Evolutionary conservation across 1,140 invertebrate species (phyloP).

Genomic region (Calycopis cecrops): DNA sequence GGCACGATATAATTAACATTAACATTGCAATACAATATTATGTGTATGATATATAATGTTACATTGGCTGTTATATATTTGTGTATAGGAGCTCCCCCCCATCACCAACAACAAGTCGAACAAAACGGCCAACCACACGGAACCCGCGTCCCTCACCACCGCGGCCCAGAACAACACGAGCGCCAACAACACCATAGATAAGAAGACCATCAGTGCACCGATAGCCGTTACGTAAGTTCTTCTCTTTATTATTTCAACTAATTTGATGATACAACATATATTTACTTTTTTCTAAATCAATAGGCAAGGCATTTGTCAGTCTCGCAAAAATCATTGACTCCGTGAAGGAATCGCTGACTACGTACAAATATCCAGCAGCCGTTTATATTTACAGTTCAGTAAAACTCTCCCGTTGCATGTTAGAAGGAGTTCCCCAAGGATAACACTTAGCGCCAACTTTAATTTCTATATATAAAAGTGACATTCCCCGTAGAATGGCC

Average conservation of each 20-base stretch:
- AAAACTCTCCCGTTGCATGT: too few relatives aligned
- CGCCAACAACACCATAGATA: slow-evolving; percentile 66
- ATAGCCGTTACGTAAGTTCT: slow-evolving; percentile 64
- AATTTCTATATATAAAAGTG: too few relatives aligned
- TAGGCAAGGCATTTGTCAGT: too few relatives aligned
- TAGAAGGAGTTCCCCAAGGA: too few relatives aligned
- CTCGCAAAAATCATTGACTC: too few relatives aligned
- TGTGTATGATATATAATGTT: slow-evolving; percentile 19
- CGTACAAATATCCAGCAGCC: too few relatives aligned
- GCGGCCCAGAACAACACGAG: slow-evolving; percentile 58
- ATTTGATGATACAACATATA: too few relatives aligned
- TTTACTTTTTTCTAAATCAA: too few relatives aligned
- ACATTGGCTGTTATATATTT: neutral
- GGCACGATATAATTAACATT: slow-evolving; percentile 47
- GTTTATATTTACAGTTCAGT: too few relatives aligned
- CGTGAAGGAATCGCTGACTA: too few relatives aligned
- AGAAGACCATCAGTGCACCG: slow-evolving; percentile 62
- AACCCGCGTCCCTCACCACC: slow-evolving; percentile 31
- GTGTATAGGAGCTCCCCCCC: slow-evolving; percentile 51
- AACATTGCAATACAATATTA: slow-evolving; percentile 29
- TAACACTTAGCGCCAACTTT: too few relatives aligned
- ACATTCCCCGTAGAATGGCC: too few relatives aligned
- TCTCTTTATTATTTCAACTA: slow-evolving; percentile 2
- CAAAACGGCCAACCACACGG: slow-evolving; percentile 43
- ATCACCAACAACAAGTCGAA: slow-evolving; percentile 73